A percentile compares a stretch with the other conserved stretches of the same genome.
Evolutionary conservation across 1,140 invertebrate genomes (phyloP).

Genomic region (Akabosia matsudoensis): DNA sequence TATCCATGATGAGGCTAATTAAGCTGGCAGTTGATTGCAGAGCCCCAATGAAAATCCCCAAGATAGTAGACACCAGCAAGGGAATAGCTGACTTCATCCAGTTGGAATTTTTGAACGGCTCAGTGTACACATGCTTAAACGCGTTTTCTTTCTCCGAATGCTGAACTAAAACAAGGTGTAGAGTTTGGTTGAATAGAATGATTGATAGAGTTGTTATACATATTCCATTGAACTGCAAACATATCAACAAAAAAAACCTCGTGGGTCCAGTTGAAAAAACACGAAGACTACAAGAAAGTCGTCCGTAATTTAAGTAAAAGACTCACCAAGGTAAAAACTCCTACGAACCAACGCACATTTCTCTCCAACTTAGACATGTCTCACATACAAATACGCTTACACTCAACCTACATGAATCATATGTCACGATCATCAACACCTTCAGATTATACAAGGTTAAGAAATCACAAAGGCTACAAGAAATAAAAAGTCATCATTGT

Average conservation of each 20-base stretch:
- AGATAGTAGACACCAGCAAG: not conserved
- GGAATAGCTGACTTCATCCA: conserved; percentile 25
- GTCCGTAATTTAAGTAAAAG: no score
- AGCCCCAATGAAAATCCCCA: not conserved
- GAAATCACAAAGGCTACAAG: no score
- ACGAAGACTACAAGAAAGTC: no score
- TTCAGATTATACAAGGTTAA: no score
- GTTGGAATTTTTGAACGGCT: conserved; percentile 16
- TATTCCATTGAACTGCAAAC: not conserved
- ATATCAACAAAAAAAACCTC: not conserved
- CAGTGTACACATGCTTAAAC: not conserved
- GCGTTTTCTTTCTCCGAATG: not conserved
- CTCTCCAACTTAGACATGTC: no score
- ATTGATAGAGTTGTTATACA: not conserved
- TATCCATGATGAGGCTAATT: not conserved
- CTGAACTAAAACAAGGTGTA: not conserved
- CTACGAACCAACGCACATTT: no score
- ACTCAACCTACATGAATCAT: no score
- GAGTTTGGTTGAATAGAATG: not conserved
- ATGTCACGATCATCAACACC: no score
- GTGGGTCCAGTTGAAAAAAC: not conserved
- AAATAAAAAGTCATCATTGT: no score
- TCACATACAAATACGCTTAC: no score
- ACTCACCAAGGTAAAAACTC: no score
- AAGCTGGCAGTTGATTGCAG: not conserved